phyloP scores from a whole-genome alignment of 2,113 vertebrate genomes.

The Bos indicus region DNA sequence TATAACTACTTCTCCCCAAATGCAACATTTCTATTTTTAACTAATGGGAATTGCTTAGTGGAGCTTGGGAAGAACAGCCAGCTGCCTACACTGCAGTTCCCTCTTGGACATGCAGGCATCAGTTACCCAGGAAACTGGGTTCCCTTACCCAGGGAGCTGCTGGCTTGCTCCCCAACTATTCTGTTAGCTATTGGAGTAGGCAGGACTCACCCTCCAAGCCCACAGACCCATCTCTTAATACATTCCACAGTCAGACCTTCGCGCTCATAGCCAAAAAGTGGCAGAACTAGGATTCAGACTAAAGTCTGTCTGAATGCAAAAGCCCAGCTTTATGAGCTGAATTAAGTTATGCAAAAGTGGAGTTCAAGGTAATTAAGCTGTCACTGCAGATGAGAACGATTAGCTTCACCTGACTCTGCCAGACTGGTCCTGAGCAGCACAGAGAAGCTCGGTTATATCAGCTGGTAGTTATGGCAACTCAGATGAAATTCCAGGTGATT shows the following conservation, averaged over 20 bases:
- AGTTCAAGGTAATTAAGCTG: slow-evolving; percentile 54
- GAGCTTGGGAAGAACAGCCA: slow-evolving; percentile 74
- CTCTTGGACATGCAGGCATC: slow-evolving; percentile 64
- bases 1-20: slow-evolving; percentile 52
- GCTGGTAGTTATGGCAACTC: slow-evolving; percentile 75
- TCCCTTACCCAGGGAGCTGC: slow-evolving; percentile 39
- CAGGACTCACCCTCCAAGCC: neutral
- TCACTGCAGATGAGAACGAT: slow-evolving; percentile 53
- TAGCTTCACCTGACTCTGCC: slow-evolving; percentile 59
- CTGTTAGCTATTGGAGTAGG: slow-evolving; percentile 4
- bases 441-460: slow-evolving; percentile 51
- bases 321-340: neutral
- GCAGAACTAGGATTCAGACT: slow-evolving; percentile 30
- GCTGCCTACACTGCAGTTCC: slow-evolving; percentile 72
- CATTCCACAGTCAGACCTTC: neutral
- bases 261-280: neutral
- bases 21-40: slow-evolving; percentile 77
- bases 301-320: neutral
- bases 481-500: slow-evolving; percentile 56
- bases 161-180: slow-evolving; percentile 6
- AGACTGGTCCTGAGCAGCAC: slow-evolving; percentile 64
- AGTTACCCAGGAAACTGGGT: slow-evolving; percentile 80
- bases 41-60: slow-evolving; percentile 75
- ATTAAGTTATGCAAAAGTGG: slow-evolving; percentile 52
- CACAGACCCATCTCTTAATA: neutral